These are phyloP conservation scores for Lepidocyrtinus sp. DNA, from an alignment of 2,888 invertebrate genomes.

Conservation along the genomic window DNA sequence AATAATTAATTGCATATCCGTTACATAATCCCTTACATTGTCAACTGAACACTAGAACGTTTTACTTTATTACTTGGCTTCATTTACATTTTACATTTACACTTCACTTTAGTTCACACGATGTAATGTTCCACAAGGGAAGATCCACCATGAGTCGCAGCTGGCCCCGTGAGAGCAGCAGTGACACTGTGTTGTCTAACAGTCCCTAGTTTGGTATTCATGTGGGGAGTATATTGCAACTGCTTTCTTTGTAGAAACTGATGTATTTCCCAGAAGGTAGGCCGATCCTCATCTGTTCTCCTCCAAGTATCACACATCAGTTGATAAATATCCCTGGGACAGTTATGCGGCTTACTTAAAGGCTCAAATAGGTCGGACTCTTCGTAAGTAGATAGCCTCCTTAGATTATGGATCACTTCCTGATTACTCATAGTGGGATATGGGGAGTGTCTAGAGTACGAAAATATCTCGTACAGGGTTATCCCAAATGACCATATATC, in stretches of 20 bases:
- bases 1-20: too few relatives aligned
- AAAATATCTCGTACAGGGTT: slow-evolving; percentile 89
- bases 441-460: slow-evolving; percentile 83
- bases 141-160: slow-evolving; percentile 34
- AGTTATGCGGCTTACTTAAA: slow-evolving; percentile 77
- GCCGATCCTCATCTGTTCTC: slow-evolving; percentile 84
- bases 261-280: slow-evolving; percentile 90
- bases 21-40: too few relatives aligned
- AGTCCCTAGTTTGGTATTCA: slow-evolving; percentile 25
- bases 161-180: background rate
- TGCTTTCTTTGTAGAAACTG: slow-evolving; percentile 84
- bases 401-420: slow-evolving; percentile 83
- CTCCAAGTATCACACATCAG: slow-evolving; percentile 95
- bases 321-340: slow-evolving; percentile 87
- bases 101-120: slow-evolving; percentile 51
- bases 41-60: slow-evolving; percentile 17
- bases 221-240: slow-evolving; percentile 71
- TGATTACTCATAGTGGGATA: slow-evolving; percentile 83
- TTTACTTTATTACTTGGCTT: background rate
- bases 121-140: slow-evolving; percentile 60
- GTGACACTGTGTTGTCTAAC: too few relatives aligned
- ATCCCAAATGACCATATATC: slow-evolving; percentile 95
- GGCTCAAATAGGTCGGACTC: slow-evolving; percentile 73
- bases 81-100: too few relatives aligned
- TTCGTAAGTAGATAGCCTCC: slow-evolving; percentile 78